phyloP scores from a whole-genome alignment of 2,888 invertebrate genomes.

The Diaprepes abbreviatus region DNA sequence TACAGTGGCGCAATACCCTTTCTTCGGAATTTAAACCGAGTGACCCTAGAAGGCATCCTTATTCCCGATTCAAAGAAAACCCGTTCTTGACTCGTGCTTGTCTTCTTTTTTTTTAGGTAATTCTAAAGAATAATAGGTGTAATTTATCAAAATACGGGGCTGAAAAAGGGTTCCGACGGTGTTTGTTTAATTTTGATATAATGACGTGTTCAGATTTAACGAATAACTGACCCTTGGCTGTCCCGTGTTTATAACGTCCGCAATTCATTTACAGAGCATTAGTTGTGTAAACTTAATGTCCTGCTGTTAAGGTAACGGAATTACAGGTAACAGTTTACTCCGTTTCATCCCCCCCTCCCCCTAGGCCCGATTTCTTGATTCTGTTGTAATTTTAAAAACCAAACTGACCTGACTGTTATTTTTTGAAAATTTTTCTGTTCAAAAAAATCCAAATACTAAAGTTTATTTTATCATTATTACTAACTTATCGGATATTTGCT shows the following conservation, averaged over 20 bases:
- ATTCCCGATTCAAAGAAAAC: constrained; percentile 8
- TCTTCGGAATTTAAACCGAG: neutral
- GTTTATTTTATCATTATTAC: too few relatives aligned
- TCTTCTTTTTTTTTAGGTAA: constrained; percentile 1
- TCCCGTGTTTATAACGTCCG: constrained; percentile 11
- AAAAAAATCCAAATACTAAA: too few relatives aligned
- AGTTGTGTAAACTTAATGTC: neutral
- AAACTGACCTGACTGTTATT: too few relatives aligned
- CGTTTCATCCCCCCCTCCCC: too few relatives aligned
- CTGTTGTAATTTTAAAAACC: too few relatives aligned
- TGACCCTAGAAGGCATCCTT: neutral
- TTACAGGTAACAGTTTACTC: too few relatives aligned
- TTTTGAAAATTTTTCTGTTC: too few relatives aligned
- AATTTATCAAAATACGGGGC: constrained; percentile 19
- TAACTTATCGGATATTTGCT: too few relatives aligned
- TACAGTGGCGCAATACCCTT: constrained; percentile 7
- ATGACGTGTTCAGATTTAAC: constrained; percentile 13
- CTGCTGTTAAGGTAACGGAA: constrained; percentile 10
- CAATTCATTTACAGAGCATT: constrained; percentile 20
- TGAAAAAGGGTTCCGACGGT: neutral
- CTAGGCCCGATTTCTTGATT: too few relatives aligned
- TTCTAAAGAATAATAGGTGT: neutral
- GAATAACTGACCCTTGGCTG: constrained; percentile 14
- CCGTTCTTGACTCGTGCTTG: constrained; percentile 21
- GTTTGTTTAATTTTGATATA: constrained; percentile 24